Percentiles rank a stretch among this genome's conserved stretches.
Conservation (phyloP, 64 coral and sea anemone species). For the Anthopleura sola region DNA sequence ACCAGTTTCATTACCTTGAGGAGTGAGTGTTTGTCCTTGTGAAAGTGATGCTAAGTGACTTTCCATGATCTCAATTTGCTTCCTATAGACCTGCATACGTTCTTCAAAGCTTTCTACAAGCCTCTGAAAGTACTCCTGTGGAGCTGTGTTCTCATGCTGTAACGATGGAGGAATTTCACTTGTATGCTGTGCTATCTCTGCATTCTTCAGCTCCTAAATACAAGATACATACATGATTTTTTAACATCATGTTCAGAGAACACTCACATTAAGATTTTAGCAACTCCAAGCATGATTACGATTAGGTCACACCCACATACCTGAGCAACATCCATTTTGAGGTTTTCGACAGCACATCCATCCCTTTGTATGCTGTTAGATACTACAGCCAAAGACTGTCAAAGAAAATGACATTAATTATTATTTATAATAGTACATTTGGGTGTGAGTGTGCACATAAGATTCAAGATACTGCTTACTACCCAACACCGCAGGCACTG, state of each 20-base stretch:
- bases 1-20: conserved; percentile 84
- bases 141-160: conserved; percentile 90
- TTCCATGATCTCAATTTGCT: conserved; percentile 96
- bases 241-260: not conserved
- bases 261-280: not conserved
- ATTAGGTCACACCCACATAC: not conserved
- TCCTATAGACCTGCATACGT: conserved; percentile 89
- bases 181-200: conserved; percentile 90
- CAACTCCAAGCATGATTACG: not conserved
- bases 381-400: conserved; percentile 78
- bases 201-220: conserved; percentile 88
- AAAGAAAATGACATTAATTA: not conserved
- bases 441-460: too few species aligned
- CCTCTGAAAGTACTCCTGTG: conserved; percentile 87
- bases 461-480: too few species aligned
- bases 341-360: conserved; percentile 93
- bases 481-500: too few species aligned
- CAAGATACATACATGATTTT: not conserved
- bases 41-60: conserved; percentile 86
- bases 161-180: conserved; percentile 85
- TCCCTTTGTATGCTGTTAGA: conserved; percentile 95
- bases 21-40: conserved; percentile 83
- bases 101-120: conserved; percentile 97
- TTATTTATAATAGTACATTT: not conserved
- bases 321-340: conserved; percentile 83